Evolutionary conservation across 2,797 vertebrate species (phyloP).

Genomic region (Myotis pilosus): DNA sequence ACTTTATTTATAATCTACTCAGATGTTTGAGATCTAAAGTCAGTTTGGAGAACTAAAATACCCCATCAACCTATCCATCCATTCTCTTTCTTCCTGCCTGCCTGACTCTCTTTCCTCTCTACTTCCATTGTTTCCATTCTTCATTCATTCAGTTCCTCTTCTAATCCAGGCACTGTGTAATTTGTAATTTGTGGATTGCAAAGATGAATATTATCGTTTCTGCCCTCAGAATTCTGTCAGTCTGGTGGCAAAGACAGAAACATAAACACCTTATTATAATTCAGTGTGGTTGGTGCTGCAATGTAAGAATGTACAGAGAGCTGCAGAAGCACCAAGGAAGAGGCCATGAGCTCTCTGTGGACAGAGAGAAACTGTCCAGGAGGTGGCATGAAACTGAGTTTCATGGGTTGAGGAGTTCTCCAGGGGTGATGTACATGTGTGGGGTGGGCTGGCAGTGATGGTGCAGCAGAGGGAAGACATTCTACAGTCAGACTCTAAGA

Average conservation of each 20-base stretch:
- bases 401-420: background rate
- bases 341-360: background rate
- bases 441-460: too few species aligned
- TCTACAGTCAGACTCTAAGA: background rate
- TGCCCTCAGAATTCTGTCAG: slow-evolving; percentile 38
- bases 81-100: background rate
- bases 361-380: background rate
- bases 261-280: background rate
- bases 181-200: slow-evolving; percentile 16
- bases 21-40: background rate
- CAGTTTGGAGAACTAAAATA: slow-evolving; percentile 20
- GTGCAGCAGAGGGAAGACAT: background rate
- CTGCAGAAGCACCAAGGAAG: too few species aligned
- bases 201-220: slow-evolving; percentile 7
- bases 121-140: background rate
- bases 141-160: slow-evolving; percentile 19
- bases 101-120: background rate
- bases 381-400: background rate
- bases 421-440: background rate
- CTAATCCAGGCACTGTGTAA: background rate
- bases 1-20: background rate
- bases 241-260: slow-evolving; percentile 32
- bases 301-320: background rate
- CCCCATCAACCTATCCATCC: background rate
- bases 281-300: background rate